Conservation (phyloP, 1,140 invertebrate species). For the Listronotus bonariensis region DNA sequence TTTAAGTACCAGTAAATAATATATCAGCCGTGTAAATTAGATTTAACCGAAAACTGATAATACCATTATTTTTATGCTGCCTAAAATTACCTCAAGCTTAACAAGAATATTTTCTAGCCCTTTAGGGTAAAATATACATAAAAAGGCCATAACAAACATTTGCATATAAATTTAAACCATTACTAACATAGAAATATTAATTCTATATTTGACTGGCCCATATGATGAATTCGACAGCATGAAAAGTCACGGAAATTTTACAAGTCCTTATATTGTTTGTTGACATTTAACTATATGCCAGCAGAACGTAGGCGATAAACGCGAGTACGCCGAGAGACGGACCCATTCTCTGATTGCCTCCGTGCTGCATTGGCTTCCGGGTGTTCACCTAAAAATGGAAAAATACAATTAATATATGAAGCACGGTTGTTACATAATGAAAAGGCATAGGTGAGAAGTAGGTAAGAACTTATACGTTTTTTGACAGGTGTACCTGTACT, state of each 20-base stretch:
- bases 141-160: too few relatives aligned
- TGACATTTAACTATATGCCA: constrained; percentile 52
- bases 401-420: neutral
- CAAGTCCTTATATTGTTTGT: neutral
- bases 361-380: constrained; percentile 88
- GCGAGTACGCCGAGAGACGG: constrained; percentile 52
- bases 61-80: too few relatives aligned
- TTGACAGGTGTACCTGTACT: too few relatives aligned
- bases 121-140: too few relatives aligned
- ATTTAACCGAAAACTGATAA: too few relatives aligned
- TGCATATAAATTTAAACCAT: neutral
- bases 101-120: too few relatives aligned
- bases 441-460: too few relatives aligned
- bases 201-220: constrained; percentile 5
- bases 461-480: too few relatives aligned
- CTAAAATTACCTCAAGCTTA: too few relatives aligned
- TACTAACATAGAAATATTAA: neutral
- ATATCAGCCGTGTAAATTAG: too few relatives aligned
- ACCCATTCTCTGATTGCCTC: constrained; percentile 64
- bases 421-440: too few relatives aligned
- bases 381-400: constrained; percentile 72
- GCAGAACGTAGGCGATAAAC: constrained; percentile 52
- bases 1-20: too few relatives aligned
- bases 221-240: constrained; percentile 7
- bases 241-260: constrained; percentile 14